These are phyloP conservation scores for Phytoseiulus persimilis DNA, from an alignment of 2,888 invertebrate species.

Conservation along the genomic window DNA sequence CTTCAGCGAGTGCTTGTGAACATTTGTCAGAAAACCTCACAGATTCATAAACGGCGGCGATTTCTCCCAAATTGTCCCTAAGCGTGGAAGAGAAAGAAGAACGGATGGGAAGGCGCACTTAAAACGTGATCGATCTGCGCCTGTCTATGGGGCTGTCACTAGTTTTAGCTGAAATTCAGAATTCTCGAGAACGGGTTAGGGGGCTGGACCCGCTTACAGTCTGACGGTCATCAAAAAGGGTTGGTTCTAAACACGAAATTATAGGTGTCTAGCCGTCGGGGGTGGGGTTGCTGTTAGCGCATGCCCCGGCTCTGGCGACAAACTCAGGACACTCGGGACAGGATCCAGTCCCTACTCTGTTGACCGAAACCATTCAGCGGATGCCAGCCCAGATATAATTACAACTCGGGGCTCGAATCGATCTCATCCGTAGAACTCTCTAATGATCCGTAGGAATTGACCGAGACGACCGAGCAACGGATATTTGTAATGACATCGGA, in stretches of 20 bases:
- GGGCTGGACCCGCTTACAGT: background rate
- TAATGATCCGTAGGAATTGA: background rate
- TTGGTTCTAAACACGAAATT: conserved; percentile 5
- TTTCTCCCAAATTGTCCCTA: background rate
- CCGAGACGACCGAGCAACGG: background rate
- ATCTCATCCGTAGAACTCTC: background rate
- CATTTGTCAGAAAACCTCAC: background rate
- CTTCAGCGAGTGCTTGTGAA: background rate
- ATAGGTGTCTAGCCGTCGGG: background rate
- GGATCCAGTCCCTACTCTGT: background rate
- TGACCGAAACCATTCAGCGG: background rate
- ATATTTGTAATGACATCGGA: too few relatives aligned
- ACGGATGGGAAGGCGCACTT: background rate
- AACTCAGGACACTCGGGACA: background rate
- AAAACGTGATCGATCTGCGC: background rate
- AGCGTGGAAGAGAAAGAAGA: background rate
- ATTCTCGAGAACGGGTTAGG: background rate
- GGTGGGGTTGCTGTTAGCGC: background rate
- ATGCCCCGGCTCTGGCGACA: background rate
- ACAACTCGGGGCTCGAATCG: background rate
- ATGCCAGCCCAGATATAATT: background rate
- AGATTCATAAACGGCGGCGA: background rate
- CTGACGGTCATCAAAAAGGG: conserved; percentile 5
- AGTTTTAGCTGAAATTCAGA: background rate
- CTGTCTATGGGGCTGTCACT: background rate